A percentile compares a stretch with the other conserved stretches of the same genome.
These are phyloP conservation scores for Sinocyclocheilus rhinocerous DNA, from an alignment of 2,113 vertebrate genomes.

Conservation along the genomic window DNA sequence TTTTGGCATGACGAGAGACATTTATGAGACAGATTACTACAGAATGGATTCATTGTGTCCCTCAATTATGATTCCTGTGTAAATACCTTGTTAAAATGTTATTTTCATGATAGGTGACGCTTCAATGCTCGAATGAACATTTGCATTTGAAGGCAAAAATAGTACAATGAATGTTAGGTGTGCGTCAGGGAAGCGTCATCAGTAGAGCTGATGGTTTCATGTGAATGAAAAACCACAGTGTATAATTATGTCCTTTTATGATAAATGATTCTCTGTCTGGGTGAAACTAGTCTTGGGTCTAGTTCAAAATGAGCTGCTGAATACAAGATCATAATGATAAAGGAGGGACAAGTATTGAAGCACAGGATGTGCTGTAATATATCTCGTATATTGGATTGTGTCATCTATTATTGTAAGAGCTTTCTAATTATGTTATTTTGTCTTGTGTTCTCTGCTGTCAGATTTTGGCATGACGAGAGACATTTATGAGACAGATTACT, in stretches of 20 bases:
- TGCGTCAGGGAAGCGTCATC: no score
- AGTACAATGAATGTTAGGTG: no score
- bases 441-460: slow-evolving; percentile 59
- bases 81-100: no score
- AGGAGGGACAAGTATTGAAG: not conserved
- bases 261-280: not conserved
- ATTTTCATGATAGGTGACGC: no score
- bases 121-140: no score
- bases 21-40: slow-evolving; percentile 98
- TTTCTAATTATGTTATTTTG: slow-evolving; percentile 16
- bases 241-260: not conserved
- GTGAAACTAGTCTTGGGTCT: not conserved
- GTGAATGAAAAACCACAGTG: not conserved
- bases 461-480: slow-evolving; percentile 99
- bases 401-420: slow-evolving; percentile 9
- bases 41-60: no score
- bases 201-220: not conserved
- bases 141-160: no score
- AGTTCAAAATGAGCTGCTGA: not conserved
- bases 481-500: slow-evolving; percentile 98
- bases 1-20: slow-evolving; percentile 98
- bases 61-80: no score
- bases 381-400: not conserved
- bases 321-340: not conserved
- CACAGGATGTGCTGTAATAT: slow-evolving; percentile 8